These are phyloP conservation scores for Therioaphis trifolii DNA, from an alignment of 2,888 invertebrate species.

Conservation along the genomic window DNA sequence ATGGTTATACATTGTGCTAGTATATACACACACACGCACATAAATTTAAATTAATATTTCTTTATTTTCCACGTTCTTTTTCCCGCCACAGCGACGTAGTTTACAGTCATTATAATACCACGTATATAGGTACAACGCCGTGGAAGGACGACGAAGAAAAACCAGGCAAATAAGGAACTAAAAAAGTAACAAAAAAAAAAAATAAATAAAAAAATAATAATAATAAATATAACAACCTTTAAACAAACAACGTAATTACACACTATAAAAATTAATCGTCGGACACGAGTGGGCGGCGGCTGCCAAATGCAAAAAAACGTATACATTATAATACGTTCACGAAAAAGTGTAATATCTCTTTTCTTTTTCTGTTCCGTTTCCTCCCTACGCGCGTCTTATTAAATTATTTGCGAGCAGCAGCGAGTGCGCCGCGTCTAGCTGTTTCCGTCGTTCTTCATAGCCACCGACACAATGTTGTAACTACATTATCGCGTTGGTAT, in stretches of 20 bases:
- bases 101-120: too few species aligned
- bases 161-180: not conserved
- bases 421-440: too few species aligned
- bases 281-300: conserved; percentile 8
- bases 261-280: conserved; percentile 51
- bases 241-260: conserved; percentile 43
- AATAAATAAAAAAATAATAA: not conserved
- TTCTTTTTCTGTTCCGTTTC: not conserved
- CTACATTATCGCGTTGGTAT: not conserved
- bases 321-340: not conserved
- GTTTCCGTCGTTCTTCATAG: conserved; percentile 1
- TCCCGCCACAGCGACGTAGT: not conserved
- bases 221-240: not conserved
- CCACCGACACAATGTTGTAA: not conserved
- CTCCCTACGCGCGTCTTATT: not conserved
- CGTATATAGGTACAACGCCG: not conserved
- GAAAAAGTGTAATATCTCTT: conserved; percentile 5
- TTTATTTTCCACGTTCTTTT: not conserved
- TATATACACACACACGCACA: not conserved
- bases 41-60: conserved; percentile 19
- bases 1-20: not conserved
- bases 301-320: not conserved
- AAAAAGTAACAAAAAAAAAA: not conserved
- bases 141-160: not conserved
- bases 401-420: too few species aligned